phyloP scores from a whole-genome alignment of 2,888 invertebrate genomes.

The Microchrysa polita region DNA sequence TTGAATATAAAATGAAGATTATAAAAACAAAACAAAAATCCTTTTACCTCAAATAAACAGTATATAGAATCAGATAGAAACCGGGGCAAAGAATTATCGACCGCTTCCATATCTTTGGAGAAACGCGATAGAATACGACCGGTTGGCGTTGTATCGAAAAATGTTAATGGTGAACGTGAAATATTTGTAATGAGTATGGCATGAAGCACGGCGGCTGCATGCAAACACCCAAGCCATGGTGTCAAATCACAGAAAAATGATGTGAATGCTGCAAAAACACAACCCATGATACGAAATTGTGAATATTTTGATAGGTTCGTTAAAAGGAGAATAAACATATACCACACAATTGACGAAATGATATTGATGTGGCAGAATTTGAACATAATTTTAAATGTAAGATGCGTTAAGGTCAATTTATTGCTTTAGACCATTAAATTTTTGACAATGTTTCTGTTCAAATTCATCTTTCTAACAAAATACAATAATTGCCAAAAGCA shows the following conservation, averaged over 20 bases:
- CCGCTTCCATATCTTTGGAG: constrained; percentile 65
- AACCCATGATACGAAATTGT: background rate
- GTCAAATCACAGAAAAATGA: constrained; percentile 75
- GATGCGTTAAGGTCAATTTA: too few relatives aligned
- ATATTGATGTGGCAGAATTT: too few relatives aligned
- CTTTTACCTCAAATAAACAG: constrained; percentile 69
- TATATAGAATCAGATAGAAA: constrained; percentile 68
- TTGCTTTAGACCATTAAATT: too few relatives aligned
- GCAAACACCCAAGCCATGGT: constrained; percentile 70
- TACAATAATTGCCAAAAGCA: too few relatives aligned
- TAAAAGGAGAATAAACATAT: too few relatives aligned
- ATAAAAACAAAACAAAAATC: constrained; percentile 1
- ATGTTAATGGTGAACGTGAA: constrained; percentile 67
- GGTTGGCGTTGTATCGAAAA: constrained; percentile 72
- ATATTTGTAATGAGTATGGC: constrained; percentile 64
- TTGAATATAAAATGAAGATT: too few relatives aligned
- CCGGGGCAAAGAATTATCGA: constrained; percentile 64
- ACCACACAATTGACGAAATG: too few relatives aligned
- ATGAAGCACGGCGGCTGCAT: constrained; percentile 62
- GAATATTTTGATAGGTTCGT: background rate
- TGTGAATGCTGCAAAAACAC: constrained; percentile 69
- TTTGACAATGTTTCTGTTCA: too few relatives aligned
- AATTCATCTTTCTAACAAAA: too few relatives aligned
- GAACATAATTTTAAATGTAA: too few relatives aligned
- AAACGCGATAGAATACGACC: constrained; percentile 71